Conservation (phyloP, 30 jellyfish, hydroid and myxozoan species). For the Turritopsis dohrnii region DNA sequence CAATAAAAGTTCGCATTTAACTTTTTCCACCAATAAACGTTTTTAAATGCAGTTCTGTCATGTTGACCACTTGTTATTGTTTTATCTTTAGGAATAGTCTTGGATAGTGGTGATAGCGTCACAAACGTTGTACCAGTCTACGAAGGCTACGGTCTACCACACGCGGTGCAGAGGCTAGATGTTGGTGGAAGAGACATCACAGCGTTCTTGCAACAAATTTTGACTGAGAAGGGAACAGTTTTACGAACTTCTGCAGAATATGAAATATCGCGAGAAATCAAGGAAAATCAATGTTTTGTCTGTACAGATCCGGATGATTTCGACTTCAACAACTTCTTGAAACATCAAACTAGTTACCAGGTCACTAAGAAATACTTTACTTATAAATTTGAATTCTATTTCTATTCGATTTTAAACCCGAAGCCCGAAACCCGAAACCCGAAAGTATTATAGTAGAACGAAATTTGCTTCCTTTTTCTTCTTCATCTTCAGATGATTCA, state of each 20-base stretch:
- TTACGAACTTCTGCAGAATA: conserved; percentile 78
- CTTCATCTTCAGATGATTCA: too few relatives aligned
- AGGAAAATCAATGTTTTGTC: conserved; percentile 85
- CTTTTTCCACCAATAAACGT: background rate
- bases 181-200: conserved; percentile 74
- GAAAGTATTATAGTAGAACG: too few relatives aligned
- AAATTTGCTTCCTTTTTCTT: too few relatives aligned
- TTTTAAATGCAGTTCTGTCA: too few relatives aligned
- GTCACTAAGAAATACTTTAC: conserved; percentile 17
- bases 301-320: background rate
- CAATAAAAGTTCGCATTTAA: background rate
- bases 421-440: too few relatives aligned
- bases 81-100: conserved; percentile 52
- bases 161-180: conserved; percentile 54
- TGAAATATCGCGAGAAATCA: conserved; percentile 82
- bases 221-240: conserved; percentile 72
- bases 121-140: conserved; percentile 73
- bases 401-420: too few relatives aligned
- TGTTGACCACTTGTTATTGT: background rate
- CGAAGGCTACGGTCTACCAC: conserved; percentile 83
- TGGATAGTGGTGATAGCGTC: conserved; percentile 90
- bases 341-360: background rate
- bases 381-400: background rate
- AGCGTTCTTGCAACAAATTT: conserved; percentile 44
- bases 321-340: background rate